Evolutionary conservation across 2,113 vertebrate genomes (phyloP), one percentile per base, ranked within the genome.

Genomic region (Rhodinocichla rosea): DNA sequence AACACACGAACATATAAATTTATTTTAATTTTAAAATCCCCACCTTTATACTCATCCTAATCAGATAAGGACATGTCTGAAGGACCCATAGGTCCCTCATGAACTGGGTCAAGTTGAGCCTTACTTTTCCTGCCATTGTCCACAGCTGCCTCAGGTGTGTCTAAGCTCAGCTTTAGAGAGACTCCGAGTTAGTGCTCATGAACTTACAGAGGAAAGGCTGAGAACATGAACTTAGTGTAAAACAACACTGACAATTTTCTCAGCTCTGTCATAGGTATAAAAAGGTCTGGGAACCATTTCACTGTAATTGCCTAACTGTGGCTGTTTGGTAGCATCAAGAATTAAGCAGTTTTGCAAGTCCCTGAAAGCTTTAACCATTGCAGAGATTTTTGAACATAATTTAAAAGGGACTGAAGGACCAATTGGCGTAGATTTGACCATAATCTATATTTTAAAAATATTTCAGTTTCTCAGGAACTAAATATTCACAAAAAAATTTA

Each of bases 11-110:
- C 2, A 3, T 17, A 44, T 1, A 49, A 35, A 56, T 42, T 8
- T 21, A 22, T 42, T 65, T 56, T 52, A 67, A 39, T 40, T 49
- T 8, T 15, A 27, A 39, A 15, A 2, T 0, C 0, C 1, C 0
- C 7, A 30, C 7, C 5, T 1, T 67, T 56, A 17, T 9, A 1
- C 22, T 60, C 0, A 0, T 55, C 53, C 35, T 47, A 47, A 19
- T 47, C 20, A 35, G 15, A 37, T 33, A 35, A 59, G 40, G 8
- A 37, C 20, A 8, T 14, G 52, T 37, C 26, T 76, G 19, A 50
- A 35, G 44, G 6, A 44, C 33, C 22, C 14, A 15, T 10, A 35
- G 17, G 10, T 59, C 28, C 22, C 15, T 73, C 1, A 2, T 26
- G 9, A 55, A 65, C 37, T 3, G 3, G 22, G 4, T n/a, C 35